Evolutionary conservation across 2,797 vertebrate species (phyloP).

Genomic region (Borostomias antarcticus): DNA sequence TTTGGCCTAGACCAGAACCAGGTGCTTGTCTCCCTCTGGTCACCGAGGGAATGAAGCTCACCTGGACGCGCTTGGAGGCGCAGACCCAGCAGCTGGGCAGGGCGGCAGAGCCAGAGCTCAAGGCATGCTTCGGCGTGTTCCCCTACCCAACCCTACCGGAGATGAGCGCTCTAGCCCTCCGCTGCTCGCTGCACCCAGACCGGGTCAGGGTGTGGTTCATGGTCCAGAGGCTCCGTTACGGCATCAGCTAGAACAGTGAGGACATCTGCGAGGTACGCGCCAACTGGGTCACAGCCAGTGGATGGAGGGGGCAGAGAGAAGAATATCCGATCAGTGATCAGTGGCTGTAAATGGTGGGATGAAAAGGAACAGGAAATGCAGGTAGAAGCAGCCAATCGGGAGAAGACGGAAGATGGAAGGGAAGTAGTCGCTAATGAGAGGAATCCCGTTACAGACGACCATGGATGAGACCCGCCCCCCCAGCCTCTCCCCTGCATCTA

Average conservation of each 20-base stretch:
- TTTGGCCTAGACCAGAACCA: no score
- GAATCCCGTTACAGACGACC: constrained; percentile 4
- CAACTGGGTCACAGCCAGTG: constrained; percentile 27
- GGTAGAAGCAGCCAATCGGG: not conserved
- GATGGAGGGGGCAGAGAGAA: not conserved
- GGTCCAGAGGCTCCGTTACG: constrained; percentile 82
- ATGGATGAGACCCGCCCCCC: no score
- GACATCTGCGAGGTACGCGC: constrained; percentile 76
- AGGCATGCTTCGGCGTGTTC: constrained; percentile 79
- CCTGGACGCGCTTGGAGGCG: constrained; percentile 78
- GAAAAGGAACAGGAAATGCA: not conserved
- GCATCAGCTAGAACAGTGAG: constrained; percentile 85
- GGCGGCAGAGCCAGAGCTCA: constrained; percentile 67
- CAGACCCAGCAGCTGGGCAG: constrained; percentile 71
- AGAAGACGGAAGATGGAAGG: constrained; percentile 33
- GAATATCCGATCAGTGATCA: not conserved
- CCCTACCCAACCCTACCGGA: constrained; percentile 81
- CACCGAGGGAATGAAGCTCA: constrained; percentile 73
- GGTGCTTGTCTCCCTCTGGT: constrained; percentile 83
- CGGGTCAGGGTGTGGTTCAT: constrained; percentile 87
- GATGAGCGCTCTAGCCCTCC: constrained; percentile 72
- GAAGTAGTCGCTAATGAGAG: constrained; percentile 1
- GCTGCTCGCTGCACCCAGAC: constrained; percentile 79
- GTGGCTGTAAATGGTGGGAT: no score
- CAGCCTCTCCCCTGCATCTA: not conserved